A percentile compares a stretch with the other conserved stretches of the same genome.
Evolutionary conservation across 2,113 vertebrate species (phyloP).

Genomic region (Uropsilus gracilis): DNA sequence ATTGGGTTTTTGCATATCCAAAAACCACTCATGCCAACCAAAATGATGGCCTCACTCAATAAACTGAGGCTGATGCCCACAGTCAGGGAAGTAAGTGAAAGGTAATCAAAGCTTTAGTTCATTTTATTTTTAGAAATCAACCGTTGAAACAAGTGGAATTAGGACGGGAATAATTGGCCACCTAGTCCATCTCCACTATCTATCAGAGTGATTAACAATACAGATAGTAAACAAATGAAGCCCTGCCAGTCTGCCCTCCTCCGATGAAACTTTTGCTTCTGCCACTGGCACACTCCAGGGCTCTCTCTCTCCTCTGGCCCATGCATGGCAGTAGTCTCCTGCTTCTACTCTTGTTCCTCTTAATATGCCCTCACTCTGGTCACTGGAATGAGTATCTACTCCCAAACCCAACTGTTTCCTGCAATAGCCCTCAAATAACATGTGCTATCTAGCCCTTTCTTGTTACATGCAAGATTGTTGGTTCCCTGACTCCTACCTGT

Average conservation of each 20-base stretch:
- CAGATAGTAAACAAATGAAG: slow-evolving; percentile 62
- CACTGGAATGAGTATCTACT: neutral
- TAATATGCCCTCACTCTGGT: neutral
- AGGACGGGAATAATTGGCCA: slow-evolving; percentile 53
- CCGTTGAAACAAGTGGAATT: slow-evolving; percentile 52
- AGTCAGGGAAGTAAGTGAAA: neutral
- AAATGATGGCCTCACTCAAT: slow-evolving; percentile 76
- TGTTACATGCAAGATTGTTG: rapidly evolving
- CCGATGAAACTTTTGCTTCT: too few species aligned
- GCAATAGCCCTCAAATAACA: neutral
- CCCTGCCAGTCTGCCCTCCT: too few species aligned
- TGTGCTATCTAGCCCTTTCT: neutral
- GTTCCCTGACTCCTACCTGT: neutral
- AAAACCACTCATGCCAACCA: slow-evolving; percentile 84
- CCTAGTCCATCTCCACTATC: neutral
- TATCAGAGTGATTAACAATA: slow-evolving; percentile 44
- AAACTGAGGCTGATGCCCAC: slow-evolving; percentile 56
- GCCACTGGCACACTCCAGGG: neutral
- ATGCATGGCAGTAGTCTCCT: neutral
- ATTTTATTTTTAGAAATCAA: slow-evolving; percentile 52
- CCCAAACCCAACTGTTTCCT: too few species aligned
- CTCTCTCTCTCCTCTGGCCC: neutral
- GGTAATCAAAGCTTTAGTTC: slow-evolving; percentile 48
- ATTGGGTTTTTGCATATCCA: slow-evolving; percentile 82
- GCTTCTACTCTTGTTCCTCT: neutral